Evolutionary conservation across 2,888 invertebrate genomes (phyloP), one percentile per base, ranked within the genome.

Genomic region (Salpingus planirostris): DNA sequence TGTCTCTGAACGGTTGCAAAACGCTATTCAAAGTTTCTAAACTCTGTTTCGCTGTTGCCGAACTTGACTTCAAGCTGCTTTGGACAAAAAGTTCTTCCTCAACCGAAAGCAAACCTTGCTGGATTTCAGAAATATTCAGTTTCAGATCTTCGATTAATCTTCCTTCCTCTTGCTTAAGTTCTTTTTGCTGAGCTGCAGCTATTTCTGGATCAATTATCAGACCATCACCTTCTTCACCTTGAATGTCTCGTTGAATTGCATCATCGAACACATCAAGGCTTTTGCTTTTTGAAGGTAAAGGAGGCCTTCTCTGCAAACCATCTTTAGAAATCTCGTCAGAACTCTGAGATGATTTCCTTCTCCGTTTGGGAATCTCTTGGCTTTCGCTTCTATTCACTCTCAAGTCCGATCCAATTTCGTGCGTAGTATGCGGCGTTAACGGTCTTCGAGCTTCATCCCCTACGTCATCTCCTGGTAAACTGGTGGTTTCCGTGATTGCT

Each of bases 1-100:
- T 74, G 57, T 78, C 77, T 31, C 69, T 70, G 8, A 80, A 54
- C 0, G 81, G 80, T 18, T 73, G 70, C 5, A 71, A 64, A 13
- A 80, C 59, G 49, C 74, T 78, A 26, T 68, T 69, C 7, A 80
- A 70, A 14, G 80, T 74, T 55, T 76, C 78, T 38, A 79, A 67
- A 50, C 80, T 80, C 49, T 73, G 70, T 31, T 78, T 74, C 0
- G 78, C 78, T 2, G 79, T 73, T 13, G 76, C 71, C 6, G 76
- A 72, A 1, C 78, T 74, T 50, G 79, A 73, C 72, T 80, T 78
- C 38, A 76, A 63, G 27, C 74, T 71, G 5, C 79, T 76, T 55
- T 80, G 76, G 2, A 74, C 60, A 24, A 75, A 63, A 4, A 80
- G 71, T 58, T 80, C 78, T 43, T 73, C 70, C 59, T 80, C 76